Conservation (phyloP, 2,888 invertebrate species). For the Leptopilina syphax region DNA sequence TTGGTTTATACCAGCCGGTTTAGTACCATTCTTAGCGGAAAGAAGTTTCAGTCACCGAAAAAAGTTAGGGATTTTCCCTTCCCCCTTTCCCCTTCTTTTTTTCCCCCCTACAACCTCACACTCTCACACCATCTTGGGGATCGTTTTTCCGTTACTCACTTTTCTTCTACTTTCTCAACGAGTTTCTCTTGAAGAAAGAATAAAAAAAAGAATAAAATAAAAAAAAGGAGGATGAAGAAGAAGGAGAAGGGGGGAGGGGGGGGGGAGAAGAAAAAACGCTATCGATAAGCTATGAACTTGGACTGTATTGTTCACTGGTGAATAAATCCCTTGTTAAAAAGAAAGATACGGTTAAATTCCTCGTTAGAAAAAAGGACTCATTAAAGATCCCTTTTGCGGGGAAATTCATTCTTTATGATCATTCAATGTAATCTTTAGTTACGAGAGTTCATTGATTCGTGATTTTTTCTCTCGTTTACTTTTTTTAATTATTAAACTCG, state of each 20-base stretch:
- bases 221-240: too few species aligned
- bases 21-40: conserved; percentile 47
- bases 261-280: too few species aligned
- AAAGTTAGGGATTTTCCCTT: conserved; percentile 44
- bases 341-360: conserved; percentile 30
- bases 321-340: conserved; percentile 38
- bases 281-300: conserved; percentile 44
- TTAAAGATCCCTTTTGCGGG: conserved; percentile 4
- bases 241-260: too few species aligned
- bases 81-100: too few species aligned
- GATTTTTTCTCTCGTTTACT: background rate
- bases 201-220: too few species aligned
- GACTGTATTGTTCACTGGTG: conserved; percentile 37
- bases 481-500: too few species aligned
- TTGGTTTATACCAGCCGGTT: conserved; percentile 46
- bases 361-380: conserved; percentile 24
- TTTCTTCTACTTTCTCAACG: conserved; percentile 35
- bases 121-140: conserved; percentile 24
- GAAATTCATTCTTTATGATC: conserved; percentile 6
- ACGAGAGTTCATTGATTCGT: background rate
- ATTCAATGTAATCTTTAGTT: conserved; percentile 4
- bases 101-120: too few species aligned
- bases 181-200: conserved; percentile 34
- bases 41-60: conserved; percentile 46
- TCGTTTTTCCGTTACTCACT: conserved; percentile 44